Percentiles rank a stretch among this genome's conserved stretches.
Conservation (phyloP, 2,888 invertebrate species). For the Stenichneumon culpator region DNA sequence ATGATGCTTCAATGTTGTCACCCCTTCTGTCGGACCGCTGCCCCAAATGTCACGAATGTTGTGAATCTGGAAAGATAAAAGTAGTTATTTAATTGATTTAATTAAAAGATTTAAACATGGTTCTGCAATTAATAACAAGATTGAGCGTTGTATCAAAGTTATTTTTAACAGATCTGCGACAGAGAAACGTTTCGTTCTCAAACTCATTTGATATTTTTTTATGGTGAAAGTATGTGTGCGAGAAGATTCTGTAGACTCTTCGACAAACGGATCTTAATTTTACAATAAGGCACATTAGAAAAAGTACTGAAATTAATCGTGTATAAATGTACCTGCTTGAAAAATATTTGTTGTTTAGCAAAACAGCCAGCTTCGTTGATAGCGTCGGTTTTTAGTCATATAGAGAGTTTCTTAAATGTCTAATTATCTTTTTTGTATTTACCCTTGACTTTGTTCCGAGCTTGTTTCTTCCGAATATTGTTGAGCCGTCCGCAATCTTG, state of each 20-base stretch:
- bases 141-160: not conserved
- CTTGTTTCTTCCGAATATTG: conserved; percentile 94
- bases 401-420: conserved; percentile 11
- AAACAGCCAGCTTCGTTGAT: conserved; percentile 98
- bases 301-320: not conserved
- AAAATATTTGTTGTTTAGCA: conserved; percentile 99
- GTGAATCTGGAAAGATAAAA: conserved; percentile 90
- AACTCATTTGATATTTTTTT: conserved; percentile 98
- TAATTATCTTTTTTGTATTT: conserved; percentile 73
- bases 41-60: conserved; percentile 92
- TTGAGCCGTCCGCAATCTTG: conserved; percentile 94
- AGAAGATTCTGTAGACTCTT: conserved; percentile 99
- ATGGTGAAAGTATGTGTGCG: conserved; percentile 99
- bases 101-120: not conserved
- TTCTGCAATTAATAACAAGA: too few species aligned
- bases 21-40: too few species aligned
- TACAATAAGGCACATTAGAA: not conserved
- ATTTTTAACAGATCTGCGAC: conserved; percentile 87
- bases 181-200: conserved; percentile 98
- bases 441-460: conserved; percentile 97
- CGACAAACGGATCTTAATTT: conserved; percentile 99
- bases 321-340: conserved; percentile 94
- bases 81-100: too few species aligned
- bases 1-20: too few species aligned
- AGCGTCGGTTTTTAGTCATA: conserved; percentile 82